Percentiles rank a stretch among this genome's conserved stretches.
Conservation (phyloP, 2,888 invertebrate species). For the Drosophila ezoana region DNA sequence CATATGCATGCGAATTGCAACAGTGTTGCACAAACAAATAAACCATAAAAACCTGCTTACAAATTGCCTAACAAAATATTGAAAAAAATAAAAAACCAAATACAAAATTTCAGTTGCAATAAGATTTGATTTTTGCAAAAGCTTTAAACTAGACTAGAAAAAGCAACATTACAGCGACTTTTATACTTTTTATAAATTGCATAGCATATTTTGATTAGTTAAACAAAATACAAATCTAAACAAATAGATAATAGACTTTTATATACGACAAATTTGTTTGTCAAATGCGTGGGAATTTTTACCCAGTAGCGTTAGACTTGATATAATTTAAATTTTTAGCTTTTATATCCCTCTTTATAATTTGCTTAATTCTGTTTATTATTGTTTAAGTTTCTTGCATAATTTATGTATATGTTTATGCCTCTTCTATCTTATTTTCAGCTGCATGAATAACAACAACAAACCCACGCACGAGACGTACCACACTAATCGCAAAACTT, state of each 20-base stretch:
- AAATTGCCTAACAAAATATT: background rate
- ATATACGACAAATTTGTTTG: constrained; percentile 12
- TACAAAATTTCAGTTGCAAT: constrained; percentile 18
- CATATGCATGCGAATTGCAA: constrained; percentile 42
- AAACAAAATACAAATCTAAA: constrained; percentile 14
- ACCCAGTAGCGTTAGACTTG: constrained; percentile 2
- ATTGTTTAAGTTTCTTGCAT: constrained; percentile 26
- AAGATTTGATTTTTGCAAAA: constrained; percentile 27
- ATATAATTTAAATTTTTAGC: background rate
- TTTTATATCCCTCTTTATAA: background rate
- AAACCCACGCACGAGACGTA: constrained; percentile 83
- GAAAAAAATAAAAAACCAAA: too few species aligned
- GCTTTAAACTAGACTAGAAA: constrained; percentile 41
- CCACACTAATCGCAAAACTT: constrained; percentile 82
- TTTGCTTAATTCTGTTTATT: constrained; percentile 4
- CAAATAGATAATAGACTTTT: constrained; percentile 24
- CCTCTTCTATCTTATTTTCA: constrained; percentile 80
- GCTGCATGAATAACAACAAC: constrained; percentile 85
- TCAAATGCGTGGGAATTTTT: constrained; percentile 4
- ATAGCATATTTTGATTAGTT: constrained; percentile 37
- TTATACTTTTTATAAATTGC: constrained; percentile 37
- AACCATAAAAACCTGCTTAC: constrained; percentile 9
- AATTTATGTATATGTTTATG: constrained; percentile 55
- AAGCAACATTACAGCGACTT: constrained; percentile 40
- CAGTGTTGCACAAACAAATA: constrained; percentile 7